Evolutionary conservation across 2,888 invertebrate genomes (phyloP).

Genomic region (Lamellibrachia satsuma): DNA sequence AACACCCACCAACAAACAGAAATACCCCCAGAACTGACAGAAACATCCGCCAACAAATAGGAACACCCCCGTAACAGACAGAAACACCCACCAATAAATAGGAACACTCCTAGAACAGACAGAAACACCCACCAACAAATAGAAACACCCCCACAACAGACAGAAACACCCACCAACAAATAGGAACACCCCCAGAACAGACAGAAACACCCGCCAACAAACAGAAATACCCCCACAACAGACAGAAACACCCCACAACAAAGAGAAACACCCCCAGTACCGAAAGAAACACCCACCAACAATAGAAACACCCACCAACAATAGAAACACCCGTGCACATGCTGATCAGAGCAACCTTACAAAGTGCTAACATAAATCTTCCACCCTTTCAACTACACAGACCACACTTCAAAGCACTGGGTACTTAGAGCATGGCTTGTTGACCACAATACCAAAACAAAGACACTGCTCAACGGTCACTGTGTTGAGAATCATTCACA

Average conservation of each 20-base stretch:
- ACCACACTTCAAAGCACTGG: background rate
- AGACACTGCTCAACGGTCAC: background rate
- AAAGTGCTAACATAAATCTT: background rate
- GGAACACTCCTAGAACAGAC: too few relatives aligned
- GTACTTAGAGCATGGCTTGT: background rate
- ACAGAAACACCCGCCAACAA: background rate
- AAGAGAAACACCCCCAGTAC: background rate
- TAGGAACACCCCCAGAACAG: background rate
- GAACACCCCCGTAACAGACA: background rate
- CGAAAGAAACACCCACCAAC: background rate
- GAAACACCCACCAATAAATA: background rate
- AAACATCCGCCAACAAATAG: background rate
- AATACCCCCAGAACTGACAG: too few relatives aligned
- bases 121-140: background rate
- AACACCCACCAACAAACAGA: too few relatives aligned
- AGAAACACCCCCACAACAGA: background rate
- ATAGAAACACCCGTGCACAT: background rate
- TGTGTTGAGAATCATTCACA: background rate
- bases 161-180: background rate
- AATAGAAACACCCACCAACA: background rate
- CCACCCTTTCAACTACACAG: background rate
- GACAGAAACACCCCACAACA: background rate
- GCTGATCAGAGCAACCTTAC: background rate
- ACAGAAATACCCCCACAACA: background rate
- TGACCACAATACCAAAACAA: constrained; percentile 3